A percentile compares a stretch with the other conserved stretches of the same genome.
Conservation (phyloP, 1,140 invertebrate genomes). For the Thalassaphorura encarpata region DNA sequence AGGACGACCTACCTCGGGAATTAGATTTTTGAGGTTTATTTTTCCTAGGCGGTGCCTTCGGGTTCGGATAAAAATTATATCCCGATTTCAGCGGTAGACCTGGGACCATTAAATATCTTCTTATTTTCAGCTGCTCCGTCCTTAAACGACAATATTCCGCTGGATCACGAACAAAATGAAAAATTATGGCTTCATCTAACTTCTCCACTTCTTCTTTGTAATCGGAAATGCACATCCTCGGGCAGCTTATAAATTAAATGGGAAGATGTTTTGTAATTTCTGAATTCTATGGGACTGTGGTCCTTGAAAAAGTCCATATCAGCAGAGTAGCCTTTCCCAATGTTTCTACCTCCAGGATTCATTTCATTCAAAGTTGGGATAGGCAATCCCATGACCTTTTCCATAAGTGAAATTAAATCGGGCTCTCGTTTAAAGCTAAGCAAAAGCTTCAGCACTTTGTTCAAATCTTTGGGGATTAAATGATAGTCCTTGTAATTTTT, state of each 20-base stretch:
- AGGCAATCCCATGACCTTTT: no score
- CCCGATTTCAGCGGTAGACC: background rate
- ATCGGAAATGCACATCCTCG: background rate
- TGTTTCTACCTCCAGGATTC: background rate
- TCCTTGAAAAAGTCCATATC: background rate
- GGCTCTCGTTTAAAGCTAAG: background rate
- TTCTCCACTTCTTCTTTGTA: background rate
- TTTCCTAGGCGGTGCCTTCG: background rate
- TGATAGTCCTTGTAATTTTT: background rate
- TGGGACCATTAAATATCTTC: background rate
- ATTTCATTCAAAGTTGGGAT: background rate
- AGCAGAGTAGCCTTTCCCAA: background rate
- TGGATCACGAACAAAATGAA: background rate
- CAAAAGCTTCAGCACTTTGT: background rate
- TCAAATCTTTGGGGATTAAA: background rate
- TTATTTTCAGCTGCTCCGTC: background rate
- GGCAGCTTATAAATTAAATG: background rate
- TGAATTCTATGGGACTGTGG: no score
- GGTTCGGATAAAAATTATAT: background rate
- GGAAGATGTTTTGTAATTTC: background rate
- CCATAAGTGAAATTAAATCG: background rate
- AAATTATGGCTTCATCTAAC: background rate
- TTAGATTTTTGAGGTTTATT: background rate
- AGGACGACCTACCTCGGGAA: no score
- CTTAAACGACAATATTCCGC: background rate